Base-by-base conservation (phyloP, 2,797 vertebrate genomes). In the Centropyge bicolor region DNA sequence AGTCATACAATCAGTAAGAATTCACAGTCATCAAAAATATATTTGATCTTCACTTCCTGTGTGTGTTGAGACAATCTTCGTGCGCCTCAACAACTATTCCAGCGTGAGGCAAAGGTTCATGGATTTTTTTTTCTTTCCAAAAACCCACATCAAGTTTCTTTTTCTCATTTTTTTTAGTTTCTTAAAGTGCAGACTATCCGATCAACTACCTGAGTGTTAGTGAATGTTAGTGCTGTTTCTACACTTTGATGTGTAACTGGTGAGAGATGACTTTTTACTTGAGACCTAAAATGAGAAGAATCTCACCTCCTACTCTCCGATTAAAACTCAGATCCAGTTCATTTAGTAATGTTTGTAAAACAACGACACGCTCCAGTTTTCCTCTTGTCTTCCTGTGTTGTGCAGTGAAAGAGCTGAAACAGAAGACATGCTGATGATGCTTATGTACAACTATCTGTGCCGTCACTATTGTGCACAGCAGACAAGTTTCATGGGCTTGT, bases 101-200 rank as follows among this genome's bases (percentile, higher is more conserved):
- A 86, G 88, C 74, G 4, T 41, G 70, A 88, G 70, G 79, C 63
- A 63, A 81, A 79, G 36, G 62, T 41, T 78, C 74, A 2, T 54
- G 49, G 74, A 57, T 20, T 56, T 10, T 2, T 17, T 51, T 14
- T 3, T 36, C 27, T 55, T 74, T 52, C 35, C 54, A 60, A 61
- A 74, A 71, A 75, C 57, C 66, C 65, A 75, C 49, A 52, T 61
- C 67, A 56, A 78, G 72, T 75, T 82, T 65, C 9, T 70, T 63
- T 76, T 61, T 67, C 41, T 24, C 1, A 43, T 52, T 40, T 61
- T 4, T 54, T 54, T 27, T 6, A 83, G 62, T 81, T 77, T 86
- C 61, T 89, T 94, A 95, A 95, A 95, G 95, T 95, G 95, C 94
- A 82, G 91, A 94, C 92, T 91, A 93, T 86, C 90, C 72, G 57